Evolutionary conservation across 2,888 invertebrate genomes (phyloP).

Genomic region (Pollenia griseotomentosa): DNA sequence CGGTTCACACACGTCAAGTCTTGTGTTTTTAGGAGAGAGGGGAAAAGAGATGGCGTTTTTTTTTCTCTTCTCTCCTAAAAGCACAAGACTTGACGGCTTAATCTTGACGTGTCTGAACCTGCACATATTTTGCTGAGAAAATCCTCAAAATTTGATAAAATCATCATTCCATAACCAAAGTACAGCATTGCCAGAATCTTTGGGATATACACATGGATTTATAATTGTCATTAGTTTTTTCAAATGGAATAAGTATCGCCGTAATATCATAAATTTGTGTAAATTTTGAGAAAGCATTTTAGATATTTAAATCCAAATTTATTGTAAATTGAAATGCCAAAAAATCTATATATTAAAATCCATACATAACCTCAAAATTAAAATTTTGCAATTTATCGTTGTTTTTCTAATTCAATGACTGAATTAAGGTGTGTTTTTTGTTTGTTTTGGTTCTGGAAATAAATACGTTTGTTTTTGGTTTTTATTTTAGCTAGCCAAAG

Average conservation of each 20-base stretch:
- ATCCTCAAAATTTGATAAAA: too few species aligned
- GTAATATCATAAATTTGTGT: too few species aligned
- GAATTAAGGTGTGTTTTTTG: background rate
- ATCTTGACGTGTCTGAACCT: too few species aligned
- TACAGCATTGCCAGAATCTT: too few species aligned
- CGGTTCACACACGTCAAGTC: too few species aligned
- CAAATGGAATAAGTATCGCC: constrained; percentile 23
- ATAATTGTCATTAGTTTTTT: constrained; percentile 16
- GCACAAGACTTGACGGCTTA: too few species aligned
- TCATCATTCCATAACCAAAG: too few species aligned
- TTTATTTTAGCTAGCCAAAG: constrained; percentile 92
- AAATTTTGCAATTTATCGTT: constrained; percentile 54
- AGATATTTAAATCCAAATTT: background rate
- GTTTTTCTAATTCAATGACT: constrained; percentile 14
- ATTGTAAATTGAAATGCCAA: background rate
- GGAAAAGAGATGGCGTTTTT: too few species aligned
- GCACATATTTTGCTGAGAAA: too few species aligned
- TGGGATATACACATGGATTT: constrained; percentile 31
- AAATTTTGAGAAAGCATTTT: constrained; percentile 27
- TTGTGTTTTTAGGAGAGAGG: too few species aligned
- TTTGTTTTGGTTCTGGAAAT: constrained; percentile 28
- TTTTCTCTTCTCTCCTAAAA: too few species aligned
- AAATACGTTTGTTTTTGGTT: constrained; percentile 62
- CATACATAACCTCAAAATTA: constrained; percentile 63
- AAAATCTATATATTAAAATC: background rate